Evolutionary conservation across 2,113 vertebrate species (phyloP).

Genomic region (Lepus timidus): DNA sequence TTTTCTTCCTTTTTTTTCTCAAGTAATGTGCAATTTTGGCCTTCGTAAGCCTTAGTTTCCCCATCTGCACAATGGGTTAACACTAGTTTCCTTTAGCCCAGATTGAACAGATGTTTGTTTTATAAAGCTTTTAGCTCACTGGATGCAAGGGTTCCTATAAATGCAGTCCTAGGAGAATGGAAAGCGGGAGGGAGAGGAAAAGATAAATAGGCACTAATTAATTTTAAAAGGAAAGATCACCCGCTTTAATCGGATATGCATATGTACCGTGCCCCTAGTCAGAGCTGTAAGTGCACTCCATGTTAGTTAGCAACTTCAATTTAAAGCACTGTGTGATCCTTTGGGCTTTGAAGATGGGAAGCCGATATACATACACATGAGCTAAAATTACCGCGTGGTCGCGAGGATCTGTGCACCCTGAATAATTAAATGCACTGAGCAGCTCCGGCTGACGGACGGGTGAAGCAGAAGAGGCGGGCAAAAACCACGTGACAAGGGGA

Average conservation of each 20-base stretch:
- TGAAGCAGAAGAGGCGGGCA: constrained; percentile 36
- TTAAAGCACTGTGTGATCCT: constrained; percentile 66
- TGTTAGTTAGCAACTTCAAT: constrained; percentile 70
- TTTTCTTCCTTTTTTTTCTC: neutral
- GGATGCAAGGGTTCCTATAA: constrained; percentile 18
- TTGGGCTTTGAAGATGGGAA: constrained; percentile 67
- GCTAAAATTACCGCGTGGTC: constrained; percentile 10
- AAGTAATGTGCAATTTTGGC: neutral
- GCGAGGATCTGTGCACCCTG: neutral
- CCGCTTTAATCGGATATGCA: constrained; percentile 53
- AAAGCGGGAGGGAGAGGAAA: constrained; percentile 40
- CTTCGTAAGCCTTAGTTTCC: constrained; percentile 43
- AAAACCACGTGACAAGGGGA: constrained; percentile 58
- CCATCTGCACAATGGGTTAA: constrained; percentile 32
- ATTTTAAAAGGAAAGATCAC: constrained; percentile 73
- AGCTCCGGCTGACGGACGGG: constrained; percentile 41
- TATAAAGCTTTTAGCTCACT: constrained; percentile 56
- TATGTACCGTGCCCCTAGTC: constrained; percentile 44
- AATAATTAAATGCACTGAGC: constrained; percentile 74
- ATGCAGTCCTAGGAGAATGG: constrained; percentile 41
- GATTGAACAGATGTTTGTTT: constrained; percentile 67
- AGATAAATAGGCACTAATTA: constrained; percentile 75
- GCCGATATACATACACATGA: constrained; percentile 44
- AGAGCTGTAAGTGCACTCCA: constrained; percentile 39
- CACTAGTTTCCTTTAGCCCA: neutral